Evolutionary conservation across 2,888 invertebrate genomes (phyloP).

Genomic region (Rhagophthalmus giganteus): DNA sequence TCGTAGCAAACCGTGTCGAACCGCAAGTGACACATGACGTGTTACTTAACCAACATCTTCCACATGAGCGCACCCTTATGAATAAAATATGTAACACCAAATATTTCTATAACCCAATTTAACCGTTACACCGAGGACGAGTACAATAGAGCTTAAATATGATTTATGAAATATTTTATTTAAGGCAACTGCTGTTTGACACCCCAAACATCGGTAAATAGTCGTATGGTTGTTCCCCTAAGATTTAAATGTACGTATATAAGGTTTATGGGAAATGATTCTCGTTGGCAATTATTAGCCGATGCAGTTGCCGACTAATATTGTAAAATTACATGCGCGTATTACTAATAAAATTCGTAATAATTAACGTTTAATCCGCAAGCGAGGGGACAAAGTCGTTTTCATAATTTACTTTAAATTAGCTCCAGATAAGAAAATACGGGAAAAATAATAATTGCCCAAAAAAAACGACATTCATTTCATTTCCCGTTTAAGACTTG

Average conservation of each 20-base stretch:
- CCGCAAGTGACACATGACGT: constrained; percentile 33
- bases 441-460: neutral
- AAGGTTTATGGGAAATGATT: constrained; percentile 15
- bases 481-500: too few relatives aligned
- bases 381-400: neutral
- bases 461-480: neutral
- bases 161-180: constrained; percentile 56
- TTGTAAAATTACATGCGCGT: too few relatives aligned
- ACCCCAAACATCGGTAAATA: constrained; percentile 51
- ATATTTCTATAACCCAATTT: constrained; percentile 45
- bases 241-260: constrained; percentile 2
- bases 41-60: constrained; percentile 36
- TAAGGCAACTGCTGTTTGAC: constrained; percentile 49
- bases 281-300: neutral
- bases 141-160: constrained; percentile 55
- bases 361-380: too few relatives aligned
- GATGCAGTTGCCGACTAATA: too few relatives aligned
- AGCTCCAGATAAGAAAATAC: neutral
- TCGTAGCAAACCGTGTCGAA: constrained; percentile 31
- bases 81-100: constrained; percentile 34
- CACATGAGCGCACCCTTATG: constrained; percentile 34
- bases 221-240: constrained; percentile 15
- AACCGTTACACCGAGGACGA: constrained; percentile 47
- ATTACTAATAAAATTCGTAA: too few relatives aligned
- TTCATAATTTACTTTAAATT: neutral